A percentile compares a stretch with the other conserved stretches of the same genome.
Evolutionary conservation across 2,113 vertebrate species (phyloP).

Genomic region (Toxotes chatareus): DNA sequence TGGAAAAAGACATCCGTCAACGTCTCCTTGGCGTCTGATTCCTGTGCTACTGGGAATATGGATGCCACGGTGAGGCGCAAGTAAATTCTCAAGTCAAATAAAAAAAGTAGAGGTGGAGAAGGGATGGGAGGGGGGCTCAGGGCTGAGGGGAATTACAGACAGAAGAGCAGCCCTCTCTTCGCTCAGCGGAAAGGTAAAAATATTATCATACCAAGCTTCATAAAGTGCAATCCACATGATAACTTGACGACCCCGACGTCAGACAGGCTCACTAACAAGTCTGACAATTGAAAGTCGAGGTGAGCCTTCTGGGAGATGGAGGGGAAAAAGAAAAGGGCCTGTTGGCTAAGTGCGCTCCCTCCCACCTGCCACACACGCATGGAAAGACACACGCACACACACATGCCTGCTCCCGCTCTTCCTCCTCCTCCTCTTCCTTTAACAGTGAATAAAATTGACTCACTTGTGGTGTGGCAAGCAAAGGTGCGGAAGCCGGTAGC

Average conservation of each 20-base stretch:
- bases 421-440: conserved; percentile 67
- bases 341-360: conserved; percentile 67
- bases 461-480: conserved; percentile 61
- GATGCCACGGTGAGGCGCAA: conserved; percentile 59
- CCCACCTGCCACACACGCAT: conserved; percentile 45
- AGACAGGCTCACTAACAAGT: conserved; percentile 76
- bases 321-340: conserved; percentile 31
- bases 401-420: not conserved
- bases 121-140: not conserved
- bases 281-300: conserved; percentile 73
- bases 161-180: conserved; percentile 28
- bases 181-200: conserved; percentile 58
- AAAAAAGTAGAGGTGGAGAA: conserved; percentile 64
- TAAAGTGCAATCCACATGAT: conserved; percentile 66
- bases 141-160: conserved; percentile 35
- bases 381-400: conserved; percentile 14
- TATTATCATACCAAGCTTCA: conserved; percentile 69
- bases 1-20: conserved; percentile 85
- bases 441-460: conserved; percentile 84
- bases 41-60: conserved; percentile 79
- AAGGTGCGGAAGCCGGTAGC: conserved; percentile 82
- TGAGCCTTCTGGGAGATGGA: conserved; percentile 65
- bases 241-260: conserved; percentile 69
- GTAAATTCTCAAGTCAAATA: conserved; percentile 76
- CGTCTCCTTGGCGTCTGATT: conserved; percentile 78